Conservation (phyloP, 2,888 invertebrate species). For the Peribatodes rhomboidaria region DNA sequence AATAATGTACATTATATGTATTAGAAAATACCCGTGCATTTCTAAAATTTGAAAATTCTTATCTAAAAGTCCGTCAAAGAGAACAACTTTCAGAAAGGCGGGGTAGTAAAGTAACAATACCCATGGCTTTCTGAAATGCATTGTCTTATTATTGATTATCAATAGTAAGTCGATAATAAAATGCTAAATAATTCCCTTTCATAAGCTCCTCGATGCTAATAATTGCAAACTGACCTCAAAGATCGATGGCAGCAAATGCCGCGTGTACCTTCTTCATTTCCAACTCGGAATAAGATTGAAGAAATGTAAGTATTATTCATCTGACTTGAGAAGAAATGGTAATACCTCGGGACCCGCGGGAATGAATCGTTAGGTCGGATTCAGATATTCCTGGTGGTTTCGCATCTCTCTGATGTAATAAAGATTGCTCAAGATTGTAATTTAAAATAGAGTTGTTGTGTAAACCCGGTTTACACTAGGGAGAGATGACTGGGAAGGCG, state of each 20-base stretch:
- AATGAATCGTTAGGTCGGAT: conserved; percentile 46
- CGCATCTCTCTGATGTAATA: conserved; percentile 34
- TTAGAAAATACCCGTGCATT: too few relatives aligned
- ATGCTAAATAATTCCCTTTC: background rate
- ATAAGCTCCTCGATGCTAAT: conserved; percentile 6
- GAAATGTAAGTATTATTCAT: conserved; percentile 46
- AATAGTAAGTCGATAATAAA: background rate
- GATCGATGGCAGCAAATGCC: conserved; percentile 30
- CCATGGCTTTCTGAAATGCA: too few relatives aligned
- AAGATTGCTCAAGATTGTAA: conserved; percentile 33
- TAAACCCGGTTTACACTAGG: background rate
- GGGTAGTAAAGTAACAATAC: too few relatives aligned
- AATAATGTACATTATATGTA: too few relatives aligned
- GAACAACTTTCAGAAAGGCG: too few relatives aligned
- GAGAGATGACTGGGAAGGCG: background rate
- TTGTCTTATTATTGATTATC: too few relatives aligned
- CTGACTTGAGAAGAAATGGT: conserved; percentile 46
- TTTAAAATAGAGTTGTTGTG: conserved; percentile 17
- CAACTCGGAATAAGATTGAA: conserved; percentile 42
- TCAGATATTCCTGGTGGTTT: conserved; percentile 38
- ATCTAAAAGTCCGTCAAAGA: too few relatives aligned
- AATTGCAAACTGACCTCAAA: conserved; percentile 23
- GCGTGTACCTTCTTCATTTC: conserved; percentile 39
- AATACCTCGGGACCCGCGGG: conserved; percentile 43
- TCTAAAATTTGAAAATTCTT: too few relatives aligned